Conservation (phyloP, 2,113 vertebrate species). For the Sorex fumeus region DNA sequence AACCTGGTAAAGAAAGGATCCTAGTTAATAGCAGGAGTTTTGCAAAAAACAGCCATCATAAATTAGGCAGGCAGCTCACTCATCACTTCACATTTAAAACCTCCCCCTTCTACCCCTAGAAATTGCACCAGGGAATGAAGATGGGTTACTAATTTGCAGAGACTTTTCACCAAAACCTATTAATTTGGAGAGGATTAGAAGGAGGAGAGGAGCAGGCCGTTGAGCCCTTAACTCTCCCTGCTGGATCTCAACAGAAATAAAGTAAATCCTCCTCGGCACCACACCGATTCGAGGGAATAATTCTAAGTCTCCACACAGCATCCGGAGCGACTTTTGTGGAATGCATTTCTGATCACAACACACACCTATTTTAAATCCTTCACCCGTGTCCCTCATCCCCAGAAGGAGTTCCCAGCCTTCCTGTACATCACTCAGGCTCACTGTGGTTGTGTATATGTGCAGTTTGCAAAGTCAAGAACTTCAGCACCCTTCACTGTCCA, state of each 20-base stretch:
- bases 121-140: neutral
- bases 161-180: constrained; percentile 27
- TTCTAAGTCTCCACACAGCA: constrained; percentile 46
- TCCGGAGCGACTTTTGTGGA: constrained; percentile 63
- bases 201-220: neutral
- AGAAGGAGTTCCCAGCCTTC: neutral
- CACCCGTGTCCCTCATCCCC: neutral
- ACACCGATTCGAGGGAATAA: neutral
- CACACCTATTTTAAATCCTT: constrained; percentile 32
- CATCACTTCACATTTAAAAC: neutral
- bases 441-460: neutral
- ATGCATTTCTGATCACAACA: constrained; percentile 48
- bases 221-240: neutral
- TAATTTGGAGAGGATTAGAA: constrained; percentile 13
- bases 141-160: neutral
- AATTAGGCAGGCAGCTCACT: neutral
- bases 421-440: neutral
- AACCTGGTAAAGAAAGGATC: neutral
- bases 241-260: constrained; percentile 49
- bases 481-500: neutral
- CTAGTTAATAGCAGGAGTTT: neutral
- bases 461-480: neutral
- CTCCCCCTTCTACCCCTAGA: neutral
- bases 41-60: neutral
- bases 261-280: neutral